These are phyloP conservation scores for Micoletzkya japonica DNA, from an alignment of 2,888 invertebrate genomes.

Conservation along the genomic window DNA sequence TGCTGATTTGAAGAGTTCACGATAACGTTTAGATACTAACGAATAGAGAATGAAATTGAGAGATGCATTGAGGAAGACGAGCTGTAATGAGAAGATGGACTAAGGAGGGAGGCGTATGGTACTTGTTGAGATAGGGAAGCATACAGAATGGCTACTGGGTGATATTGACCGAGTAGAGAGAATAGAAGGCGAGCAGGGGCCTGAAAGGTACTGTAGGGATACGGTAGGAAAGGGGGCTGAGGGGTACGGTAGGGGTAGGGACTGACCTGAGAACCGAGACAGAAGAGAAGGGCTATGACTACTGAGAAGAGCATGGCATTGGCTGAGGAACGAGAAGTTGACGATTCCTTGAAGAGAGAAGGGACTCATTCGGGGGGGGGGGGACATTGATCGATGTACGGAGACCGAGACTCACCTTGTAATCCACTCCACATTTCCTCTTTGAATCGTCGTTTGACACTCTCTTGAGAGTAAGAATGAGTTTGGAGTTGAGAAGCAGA, in stretches of 20 bases:
- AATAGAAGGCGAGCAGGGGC: constrained; percentile 61
- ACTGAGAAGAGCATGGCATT: constrained; percentile 64
- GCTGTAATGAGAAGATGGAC: constrained; percentile 34
- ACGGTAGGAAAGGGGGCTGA: background rate
- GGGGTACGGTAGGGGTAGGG: background rate
- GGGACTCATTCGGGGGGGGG: too few species aligned
- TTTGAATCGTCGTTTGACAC: constrained; percentile 55
- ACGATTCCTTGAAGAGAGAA: too few species aligned
- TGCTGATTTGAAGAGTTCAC: too few species aligned
- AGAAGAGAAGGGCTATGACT: constrained; percentile 59
- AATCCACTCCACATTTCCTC: constrained; percentile 25
- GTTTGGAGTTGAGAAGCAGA: constrained; percentile 51
- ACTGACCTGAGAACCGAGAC: constrained; percentile 59
- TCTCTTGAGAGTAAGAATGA: constrained; percentile 55
- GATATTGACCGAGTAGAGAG: constrained; percentile 57
- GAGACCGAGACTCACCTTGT: background rate
- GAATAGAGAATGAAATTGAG: constrained; percentile 63
- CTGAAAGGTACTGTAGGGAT: constrained; percentile 10
- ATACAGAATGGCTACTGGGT: constrained; percentile 56
- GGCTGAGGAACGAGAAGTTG: constrained; percentile 53
- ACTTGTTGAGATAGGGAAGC: constrained; percentile 59
- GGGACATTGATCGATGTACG: too few species aligned
- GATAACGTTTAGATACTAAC: constrained; percentile 59
- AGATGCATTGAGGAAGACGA: constrained; percentile 62
- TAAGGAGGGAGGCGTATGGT: background rate